Conservation (phyloP, 2,113 vertebrate genomes). For the Embiotoca jacksoni region DNA sequence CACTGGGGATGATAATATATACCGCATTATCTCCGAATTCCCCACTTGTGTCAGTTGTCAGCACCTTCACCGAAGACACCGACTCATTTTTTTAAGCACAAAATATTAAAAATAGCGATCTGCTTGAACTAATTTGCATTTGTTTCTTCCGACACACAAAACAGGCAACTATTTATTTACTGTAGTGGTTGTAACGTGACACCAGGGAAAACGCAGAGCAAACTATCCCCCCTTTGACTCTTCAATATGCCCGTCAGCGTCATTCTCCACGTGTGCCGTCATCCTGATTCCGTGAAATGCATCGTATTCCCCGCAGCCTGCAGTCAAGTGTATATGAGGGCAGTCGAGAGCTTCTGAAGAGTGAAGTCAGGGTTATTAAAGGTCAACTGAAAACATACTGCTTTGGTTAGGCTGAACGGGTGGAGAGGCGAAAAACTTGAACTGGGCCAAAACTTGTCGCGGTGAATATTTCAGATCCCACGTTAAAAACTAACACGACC, state of each 20-base stretch:
- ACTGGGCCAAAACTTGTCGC: background rate
- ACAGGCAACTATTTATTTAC: constrained; percentile 14
- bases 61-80: constrained; percentile 5
- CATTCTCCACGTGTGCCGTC: background rate
- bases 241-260: constrained; percentile 23
- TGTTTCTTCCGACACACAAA: constrained; percentile 2
- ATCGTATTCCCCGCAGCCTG: background rate
- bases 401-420: background rate
- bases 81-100: constrained; percentile 12
- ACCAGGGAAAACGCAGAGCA: background rate
- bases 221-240: background rate
- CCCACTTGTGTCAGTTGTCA: constrained; percentile 1
- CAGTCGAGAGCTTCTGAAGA: background rate
- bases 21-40: constrained; percentile 18
- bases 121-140: constrained; percentile 29
- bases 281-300: constrained; percentile 15
- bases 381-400: background rate
- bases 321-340: background rate
- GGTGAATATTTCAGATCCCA: background rate
- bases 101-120: constrained; percentile 30
- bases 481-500: background rate
- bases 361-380: constrained; percentile 10
- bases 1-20: background rate
- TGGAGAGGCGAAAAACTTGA: background rate
- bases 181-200: constrained; percentile 13